These are phyloP conservation scores for Rhabdornis inornatus DNA, from an alignment of 2,113 vertebrate species.

Conservation along the genomic window DNA sequence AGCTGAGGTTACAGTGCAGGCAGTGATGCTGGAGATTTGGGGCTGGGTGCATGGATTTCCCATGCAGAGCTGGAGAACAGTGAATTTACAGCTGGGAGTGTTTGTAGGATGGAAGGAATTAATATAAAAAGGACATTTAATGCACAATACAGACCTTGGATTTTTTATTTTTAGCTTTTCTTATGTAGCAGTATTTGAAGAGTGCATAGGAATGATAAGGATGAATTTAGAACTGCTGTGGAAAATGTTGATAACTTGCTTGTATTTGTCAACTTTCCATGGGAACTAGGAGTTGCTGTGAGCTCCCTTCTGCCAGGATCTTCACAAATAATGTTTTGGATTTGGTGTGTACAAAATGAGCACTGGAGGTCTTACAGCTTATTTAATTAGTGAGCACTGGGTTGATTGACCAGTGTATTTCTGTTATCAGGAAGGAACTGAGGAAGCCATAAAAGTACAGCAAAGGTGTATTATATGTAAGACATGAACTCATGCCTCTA, in stretches of 20 bases:
- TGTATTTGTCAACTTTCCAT: neutral
- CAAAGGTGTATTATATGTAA: neutral
- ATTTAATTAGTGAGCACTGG: neutral
- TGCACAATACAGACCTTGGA: neutral
- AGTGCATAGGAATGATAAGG: neutral
- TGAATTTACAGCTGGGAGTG: neutral
- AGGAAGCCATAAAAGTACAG: neutral
- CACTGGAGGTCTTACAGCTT: neutral
- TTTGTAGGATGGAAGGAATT: neutral
- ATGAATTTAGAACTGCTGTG: neutral
- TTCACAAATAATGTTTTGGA: neutral
- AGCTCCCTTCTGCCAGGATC: neutral
- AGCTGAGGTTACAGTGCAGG: neutral
- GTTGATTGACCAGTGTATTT: neutral
- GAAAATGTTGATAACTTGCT: neutral
- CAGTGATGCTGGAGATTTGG: neutral
- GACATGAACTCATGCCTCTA: neutral
- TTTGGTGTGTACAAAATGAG: neutral
- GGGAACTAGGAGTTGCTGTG: neutral
- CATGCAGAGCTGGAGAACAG: fast-evolving
- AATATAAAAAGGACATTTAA: neutral
- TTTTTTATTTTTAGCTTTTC: neutral
- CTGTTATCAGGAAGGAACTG: neutral
- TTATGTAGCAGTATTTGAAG: neutral
- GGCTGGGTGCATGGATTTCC: neutral